Base-by-base conservation (phyloP, 2,888 invertebrate species). In the Galerucella nymphaeae region DNA sequence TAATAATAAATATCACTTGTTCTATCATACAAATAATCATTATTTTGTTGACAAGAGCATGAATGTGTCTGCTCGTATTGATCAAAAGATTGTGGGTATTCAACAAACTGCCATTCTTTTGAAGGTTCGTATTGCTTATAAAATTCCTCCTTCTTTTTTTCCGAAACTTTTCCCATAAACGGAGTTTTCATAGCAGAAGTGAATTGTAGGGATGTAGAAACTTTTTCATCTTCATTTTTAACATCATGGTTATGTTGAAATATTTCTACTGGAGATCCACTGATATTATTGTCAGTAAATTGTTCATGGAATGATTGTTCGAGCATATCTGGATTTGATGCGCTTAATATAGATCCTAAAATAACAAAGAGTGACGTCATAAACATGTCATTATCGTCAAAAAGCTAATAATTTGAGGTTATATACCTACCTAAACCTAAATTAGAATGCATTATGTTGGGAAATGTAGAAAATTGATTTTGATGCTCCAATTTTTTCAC, bases 81-180 rank as follows among this genome's bases (percentile, higher is more conserved):
- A 3, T 48, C 48, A n/a, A 48, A 48, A 6, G n/a, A 48, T 14
- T n/a, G 48, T 10, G 53, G 16, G 16, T 18, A 10, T 16, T 53
- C 53, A 11, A 53, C 16, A 18, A 10, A 18, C 10, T 53, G 10
- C 10, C 18, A 18, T 53, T 53, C 9, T 18, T 53, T n/a, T 13
- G 23, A 16, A 13, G 61, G 61, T 62, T 18, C 61, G 18, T 62
- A 62, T 10, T 62, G 61, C 11, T 18, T 1, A 42, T 42, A 41
- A 62, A 62, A 41, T 11, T 16, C 20, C 11, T 62, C 20, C n/a
- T 77, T 72, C 11, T 73, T 72, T 20, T 80, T 70, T 1, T 73
- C 70, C 2, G 58, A 62, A 14, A 75, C 67, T 6, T 68, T 69
- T 11, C 82, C 82, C 81, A 81, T 79, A 57, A 81, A 82, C 0